Evolutionary conservation across 2,797 vertebrate genomes (phyloP).

Genomic region (Onychomys torridus): DNA sequence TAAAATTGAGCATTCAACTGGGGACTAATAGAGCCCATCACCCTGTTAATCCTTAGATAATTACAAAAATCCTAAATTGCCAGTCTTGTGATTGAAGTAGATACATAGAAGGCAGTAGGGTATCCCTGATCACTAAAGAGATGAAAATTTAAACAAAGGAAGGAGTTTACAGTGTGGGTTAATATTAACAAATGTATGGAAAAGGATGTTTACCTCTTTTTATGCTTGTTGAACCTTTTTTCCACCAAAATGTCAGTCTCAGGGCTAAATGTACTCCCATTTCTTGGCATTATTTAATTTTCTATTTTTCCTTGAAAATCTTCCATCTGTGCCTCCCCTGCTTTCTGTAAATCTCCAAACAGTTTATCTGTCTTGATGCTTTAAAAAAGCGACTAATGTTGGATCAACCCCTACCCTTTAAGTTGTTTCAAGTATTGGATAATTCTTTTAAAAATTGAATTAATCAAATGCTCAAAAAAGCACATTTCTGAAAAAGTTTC

Average conservation of each 20-base stretch:
- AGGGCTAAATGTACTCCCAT: background rate
- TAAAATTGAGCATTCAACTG: constrained; percentile 69
- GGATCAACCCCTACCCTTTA: background rate
- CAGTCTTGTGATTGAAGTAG: constrained; percentile 52
- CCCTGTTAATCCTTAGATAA: constrained; percentile 72
- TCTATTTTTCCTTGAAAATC: background rate
- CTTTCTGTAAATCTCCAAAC: background rate
- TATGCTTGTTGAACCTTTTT: constrained; percentile 9
- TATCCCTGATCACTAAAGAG: constrained; percentile 12
- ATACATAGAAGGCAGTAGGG: constrained; percentile 54
- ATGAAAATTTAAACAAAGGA: constrained; percentile 35
- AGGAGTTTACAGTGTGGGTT: background rate
- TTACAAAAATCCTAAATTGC: constrained; percentile 64
- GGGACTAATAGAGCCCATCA: constrained; percentile 41
- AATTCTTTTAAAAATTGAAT: constrained; percentile 26
- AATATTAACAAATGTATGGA: background rate
- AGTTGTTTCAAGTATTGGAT: background rate
- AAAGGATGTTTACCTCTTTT: background rate
- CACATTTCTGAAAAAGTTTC: background rate
- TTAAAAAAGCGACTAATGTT: background rate
- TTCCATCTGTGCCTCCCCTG: background rate
- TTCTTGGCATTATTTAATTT: background rate
- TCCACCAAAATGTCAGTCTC: background rate
- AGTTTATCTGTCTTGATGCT: background rate
- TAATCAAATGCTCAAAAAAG: constrained; percentile 7